Base-by-base conservation (phyloP, 2,888 invertebrate species). In the Lasioglossum villosulum region DNA sequence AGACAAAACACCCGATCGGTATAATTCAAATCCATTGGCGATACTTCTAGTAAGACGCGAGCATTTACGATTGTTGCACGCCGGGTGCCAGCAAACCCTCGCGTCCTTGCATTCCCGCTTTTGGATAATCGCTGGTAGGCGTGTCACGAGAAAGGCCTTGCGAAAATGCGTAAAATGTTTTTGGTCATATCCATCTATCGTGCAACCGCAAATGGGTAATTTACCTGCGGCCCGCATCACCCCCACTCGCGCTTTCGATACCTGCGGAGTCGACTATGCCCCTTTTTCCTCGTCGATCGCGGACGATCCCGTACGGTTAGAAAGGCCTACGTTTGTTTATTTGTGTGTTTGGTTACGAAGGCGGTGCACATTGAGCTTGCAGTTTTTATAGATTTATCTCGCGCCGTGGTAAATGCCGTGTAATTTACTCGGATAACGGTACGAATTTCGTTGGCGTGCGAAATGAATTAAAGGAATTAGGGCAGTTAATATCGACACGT, bases 181-280 rank as follows among this genome's bases (percentile, higher is more conserved):
- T 23, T 23, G 66, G 4, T 23, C 27, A 0, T 48, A 30, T 0
- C 78, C 75, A 4, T 6, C 2, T 2, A 3, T 3, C 12, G 5
- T 10, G 1, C 19, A 4, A 0, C 2, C 19, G 4, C 34, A 34
- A 34, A 84, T 84, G 84, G 81, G 77, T 6, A n/a, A 72, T 42
- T n/a, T 84, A n/a, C 80, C 84, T 19, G 34, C 77, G 0, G 45
- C 37, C 0, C 34, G 75, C 3, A 75, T 85, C 0, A 79, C 52
- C 3, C 76, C 77, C 0, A 5, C 73, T 5, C 70, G 82, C 1
- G 76, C 74, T 0, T 82, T 85, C 30, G 30, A 16, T 70, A 74
- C 30, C 19, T 78, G 56, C 48, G 79, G 79, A 0, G 72, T 85
- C 4, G 82, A 85, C 4, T 85, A 86, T n/a, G 68, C 78, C 2